A percentile compares a stretch with the other conserved stretches of the same genome.
Evolutionary conservation across 1,140 invertebrate genomes (phyloP).

Genomic region (Drosophila pruinosa): DNA sequence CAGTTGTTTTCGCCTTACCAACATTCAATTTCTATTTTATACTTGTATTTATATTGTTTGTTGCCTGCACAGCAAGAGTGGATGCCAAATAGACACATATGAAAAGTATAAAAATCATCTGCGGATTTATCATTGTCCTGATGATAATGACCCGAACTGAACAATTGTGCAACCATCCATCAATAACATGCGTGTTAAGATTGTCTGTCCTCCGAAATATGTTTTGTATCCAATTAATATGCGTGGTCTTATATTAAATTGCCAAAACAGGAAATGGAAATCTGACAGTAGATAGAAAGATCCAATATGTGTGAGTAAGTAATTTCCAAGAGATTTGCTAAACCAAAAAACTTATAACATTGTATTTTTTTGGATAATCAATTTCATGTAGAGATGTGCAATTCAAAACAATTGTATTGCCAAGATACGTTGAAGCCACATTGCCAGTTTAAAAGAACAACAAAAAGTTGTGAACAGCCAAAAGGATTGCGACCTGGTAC

Average conservation of each 20-base stretch:
- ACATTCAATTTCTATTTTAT: too few species aligned
- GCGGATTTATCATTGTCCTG: background rate
- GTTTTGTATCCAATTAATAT: background rate
- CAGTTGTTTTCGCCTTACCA: too few species aligned
- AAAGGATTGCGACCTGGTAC: background rate
- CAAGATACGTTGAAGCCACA: background rate
- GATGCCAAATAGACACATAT: slow-evolving; percentile 31
- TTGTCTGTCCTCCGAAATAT: background rate
- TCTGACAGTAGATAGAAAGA: background rate
- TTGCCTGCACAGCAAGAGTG: too few species aligned
- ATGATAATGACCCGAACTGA: fast-evolving
- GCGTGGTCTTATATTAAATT: background rate
- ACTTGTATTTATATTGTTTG: too few species aligned
- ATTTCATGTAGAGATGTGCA: slow-evolving; percentile 1
- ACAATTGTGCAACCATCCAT: background rate
- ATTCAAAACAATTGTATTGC: background rate
- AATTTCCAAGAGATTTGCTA: too few species aligned
- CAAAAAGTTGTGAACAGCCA: background rate
- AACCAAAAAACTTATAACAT: background rate
- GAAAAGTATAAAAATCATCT: background rate
- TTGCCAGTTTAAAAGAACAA: background rate
- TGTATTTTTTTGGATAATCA: background rate
- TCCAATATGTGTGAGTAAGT: too few species aligned
- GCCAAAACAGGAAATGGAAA: background rate
- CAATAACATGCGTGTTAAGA: background rate